Conservation (phyloP, 2,888 invertebrate species). For the Latheticus oryzae region DNA sequence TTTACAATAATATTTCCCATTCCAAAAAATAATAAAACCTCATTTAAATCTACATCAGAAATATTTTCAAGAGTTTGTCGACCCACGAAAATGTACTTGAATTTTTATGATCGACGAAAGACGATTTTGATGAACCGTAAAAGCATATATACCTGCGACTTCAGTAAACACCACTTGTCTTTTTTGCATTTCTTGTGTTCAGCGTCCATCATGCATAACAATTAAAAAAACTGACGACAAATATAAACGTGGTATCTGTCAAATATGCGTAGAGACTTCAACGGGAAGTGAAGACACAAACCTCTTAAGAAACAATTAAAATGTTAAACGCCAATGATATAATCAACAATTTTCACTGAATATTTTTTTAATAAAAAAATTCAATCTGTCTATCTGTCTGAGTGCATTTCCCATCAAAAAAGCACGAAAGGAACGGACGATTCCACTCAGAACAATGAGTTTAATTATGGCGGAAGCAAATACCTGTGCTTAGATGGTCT, state of each 20-base stretch:
- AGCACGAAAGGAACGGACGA: slow-evolving; percentile 12
- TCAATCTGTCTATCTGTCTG: too few species aligned
- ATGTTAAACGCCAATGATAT: too few species aligned
- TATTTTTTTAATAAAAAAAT: too few species aligned
- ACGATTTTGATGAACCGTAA: slow-evolving; percentile 33
- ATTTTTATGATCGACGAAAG: slow-evolving; percentile 35
- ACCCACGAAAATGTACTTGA: slow-evolving; percentile 33
- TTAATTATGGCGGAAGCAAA: slow-evolving; percentile 50
- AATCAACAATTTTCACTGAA: too few species aligned
- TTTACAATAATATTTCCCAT: too few species aligned
- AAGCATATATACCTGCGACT: slow-evolving; percentile 18
- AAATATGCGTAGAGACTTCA: slow-evolving; percentile 22
- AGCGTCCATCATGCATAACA: slow-evolving; percentile 16
- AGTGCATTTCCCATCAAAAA: too few species aligned
- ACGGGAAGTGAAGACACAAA: slow-evolving; percentile 15
- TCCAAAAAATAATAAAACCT: too few species aligned
- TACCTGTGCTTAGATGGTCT: slow-evolving; percentile 43
- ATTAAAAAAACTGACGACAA: slow-evolving; percentile 13
- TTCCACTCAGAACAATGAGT: slow-evolving; percentile 43
- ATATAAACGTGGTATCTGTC: slow-evolving; percentile 14
- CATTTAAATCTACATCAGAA: too few species aligned
- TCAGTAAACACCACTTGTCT: slow-evolving; percentile 15
- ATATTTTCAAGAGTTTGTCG: slow-evolving; percentile 33
- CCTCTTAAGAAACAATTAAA: too few species aligned
- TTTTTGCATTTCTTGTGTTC: slow-evolving; percentile 20